Conservation (phyloP, 2,797 vertebrate species). For the Pygocentrus nattereri region DNA sequence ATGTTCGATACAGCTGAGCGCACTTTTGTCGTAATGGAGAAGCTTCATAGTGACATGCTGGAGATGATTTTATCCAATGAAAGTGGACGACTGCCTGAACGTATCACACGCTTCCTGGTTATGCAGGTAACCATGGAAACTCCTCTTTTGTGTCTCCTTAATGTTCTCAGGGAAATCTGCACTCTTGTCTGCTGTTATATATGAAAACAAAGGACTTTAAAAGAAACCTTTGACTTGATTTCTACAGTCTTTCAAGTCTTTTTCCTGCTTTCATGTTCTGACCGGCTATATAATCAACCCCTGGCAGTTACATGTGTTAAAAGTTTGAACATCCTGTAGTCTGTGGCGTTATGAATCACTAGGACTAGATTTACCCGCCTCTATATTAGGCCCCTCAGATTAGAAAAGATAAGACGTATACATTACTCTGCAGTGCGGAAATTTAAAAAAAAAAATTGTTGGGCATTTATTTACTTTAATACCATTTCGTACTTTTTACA, state of each 20-base stretch:
- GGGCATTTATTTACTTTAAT: background rate
- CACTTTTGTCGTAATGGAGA: constrained; percentile 83
- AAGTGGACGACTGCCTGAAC: constrained; percentile 79
- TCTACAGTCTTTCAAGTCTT: background rate
- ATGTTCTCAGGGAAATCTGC: too few relatives aligned
- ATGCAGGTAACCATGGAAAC: constrained; percentile 69
- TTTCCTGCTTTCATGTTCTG: background rate
- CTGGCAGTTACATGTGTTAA: background rate
- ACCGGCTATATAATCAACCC: background rate
- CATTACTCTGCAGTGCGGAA: too few relatives aligned
- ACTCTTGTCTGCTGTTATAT: background rate
- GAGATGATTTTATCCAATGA: constrained; percentile 84
- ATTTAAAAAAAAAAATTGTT: too few relatives aligned
- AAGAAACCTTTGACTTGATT: too few relatives aligned
- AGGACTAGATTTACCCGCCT: background rate
- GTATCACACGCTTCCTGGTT: constrained; percentile 79
- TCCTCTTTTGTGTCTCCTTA: background rate
- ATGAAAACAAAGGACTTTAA: too few relatives aligned
- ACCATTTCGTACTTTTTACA: too few relatives aligned
- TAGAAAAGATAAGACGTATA: too few relatives aligned
- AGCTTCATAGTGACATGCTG: constrained; percentile 84
- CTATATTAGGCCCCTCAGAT: too few relatives aligned
- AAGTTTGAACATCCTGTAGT: background rate
- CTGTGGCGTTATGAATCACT: too few relatives aligned
- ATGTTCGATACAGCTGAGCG: constrained; percentile 77